Percentiles rank a stretch among this genome's conserved stretches.
Conservation (phyloP, 2,888 invertebrate genomes). For the Terebella lapidaria region DNA sequence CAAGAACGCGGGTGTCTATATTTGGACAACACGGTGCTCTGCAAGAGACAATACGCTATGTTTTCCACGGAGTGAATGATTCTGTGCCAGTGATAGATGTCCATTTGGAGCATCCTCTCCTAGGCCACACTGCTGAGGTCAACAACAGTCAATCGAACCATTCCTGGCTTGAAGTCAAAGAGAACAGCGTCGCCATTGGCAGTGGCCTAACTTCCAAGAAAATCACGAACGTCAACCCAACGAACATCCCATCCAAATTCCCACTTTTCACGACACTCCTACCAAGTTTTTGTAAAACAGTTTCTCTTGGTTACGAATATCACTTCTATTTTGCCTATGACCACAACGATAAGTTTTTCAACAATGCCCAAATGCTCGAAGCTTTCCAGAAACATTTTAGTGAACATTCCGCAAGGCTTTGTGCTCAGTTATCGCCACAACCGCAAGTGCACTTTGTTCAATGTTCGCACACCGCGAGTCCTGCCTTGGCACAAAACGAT, state of each 20-base stretch:
- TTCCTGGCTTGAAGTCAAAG: neutral
- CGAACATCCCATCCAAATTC: constrained; percentile 10
- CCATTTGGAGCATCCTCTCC: neutral
- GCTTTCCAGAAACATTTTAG: constrained; percentile 6
- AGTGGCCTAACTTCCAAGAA: constrained; percentile 17
- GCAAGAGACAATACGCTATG: too few relatives aligned
- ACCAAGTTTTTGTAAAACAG: constrained; percentile 24
- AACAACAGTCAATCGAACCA: too few relatives aligned
- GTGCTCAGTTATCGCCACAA: neutral
- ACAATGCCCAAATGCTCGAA: neutral
- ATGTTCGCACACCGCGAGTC: constrained; percentile 21
- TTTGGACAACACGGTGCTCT: too few relatives aligned
- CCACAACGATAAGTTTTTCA: constrained; percentile 17
- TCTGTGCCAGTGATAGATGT: neutral
- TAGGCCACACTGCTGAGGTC: neutral
- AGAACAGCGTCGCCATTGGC: constrained; percentile 18
- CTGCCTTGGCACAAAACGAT: constrained; percentile 30
- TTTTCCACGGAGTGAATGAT: neutral
- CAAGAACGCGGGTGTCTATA: too few relatives aligned
- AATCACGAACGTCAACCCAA: neutral
- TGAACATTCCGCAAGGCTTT: neutral
- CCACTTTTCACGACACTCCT: constrained; percentile 20
- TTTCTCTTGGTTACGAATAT: constrained; percentile 14
- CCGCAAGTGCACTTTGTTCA: constrained; percentile 20
- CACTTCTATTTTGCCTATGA: constrained; percentile 26